These are phyloP conservation scores for Drosophila trapezifrons DNA, from an alignment of 1,140 invertebrate genomes.

Conservation along the genomic window DNA sequence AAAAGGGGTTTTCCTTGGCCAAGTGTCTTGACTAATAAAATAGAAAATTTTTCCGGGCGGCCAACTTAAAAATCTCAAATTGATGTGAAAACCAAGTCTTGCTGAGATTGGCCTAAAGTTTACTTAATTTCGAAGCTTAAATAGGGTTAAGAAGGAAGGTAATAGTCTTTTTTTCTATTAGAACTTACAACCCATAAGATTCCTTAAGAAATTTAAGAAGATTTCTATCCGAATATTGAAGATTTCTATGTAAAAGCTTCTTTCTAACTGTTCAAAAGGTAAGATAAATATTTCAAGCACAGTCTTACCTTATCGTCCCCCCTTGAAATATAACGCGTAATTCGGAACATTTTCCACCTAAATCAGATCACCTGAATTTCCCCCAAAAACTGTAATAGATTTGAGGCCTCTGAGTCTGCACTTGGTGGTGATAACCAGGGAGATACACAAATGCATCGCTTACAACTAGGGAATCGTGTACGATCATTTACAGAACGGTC, in stretches of 20 bases:
- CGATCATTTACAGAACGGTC: conserved; percentile 66
- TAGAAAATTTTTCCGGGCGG: conserved; percentile 25
- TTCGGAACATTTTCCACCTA: conserved; percentile 8
- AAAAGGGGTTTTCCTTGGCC: neutral
- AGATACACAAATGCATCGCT: conserved; percentile 35
- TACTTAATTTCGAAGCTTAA: neutral
- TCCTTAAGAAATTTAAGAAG: too few relatives aligned
- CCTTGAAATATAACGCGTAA: neutral
- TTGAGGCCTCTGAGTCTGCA: conserved; percentile 34
- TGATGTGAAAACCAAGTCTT: conserved; percentile 19
- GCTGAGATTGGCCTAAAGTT: neutral
- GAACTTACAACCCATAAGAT: too few relatives aligned
- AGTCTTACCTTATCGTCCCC: too few relatives aligned
- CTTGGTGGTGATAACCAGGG: conserved; percentile 53
- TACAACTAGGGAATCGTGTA: conserved; percentile 51
- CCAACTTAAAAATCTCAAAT: conserved; percentile 25
- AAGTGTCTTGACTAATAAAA: conserved; percentile 38
- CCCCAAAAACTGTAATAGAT: neutral
- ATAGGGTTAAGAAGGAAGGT: neutral
- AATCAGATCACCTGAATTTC: conserved; percentile 7
- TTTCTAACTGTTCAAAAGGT: neutral
- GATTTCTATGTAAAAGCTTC: neutral
- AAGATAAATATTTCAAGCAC: too few relatives aligned
- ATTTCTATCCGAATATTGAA: neutral
- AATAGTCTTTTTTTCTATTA: neutral